Base-by-base conservation (phyloP, 2,888 invertebrate species). In the Crepidodera aurea region DNA sequence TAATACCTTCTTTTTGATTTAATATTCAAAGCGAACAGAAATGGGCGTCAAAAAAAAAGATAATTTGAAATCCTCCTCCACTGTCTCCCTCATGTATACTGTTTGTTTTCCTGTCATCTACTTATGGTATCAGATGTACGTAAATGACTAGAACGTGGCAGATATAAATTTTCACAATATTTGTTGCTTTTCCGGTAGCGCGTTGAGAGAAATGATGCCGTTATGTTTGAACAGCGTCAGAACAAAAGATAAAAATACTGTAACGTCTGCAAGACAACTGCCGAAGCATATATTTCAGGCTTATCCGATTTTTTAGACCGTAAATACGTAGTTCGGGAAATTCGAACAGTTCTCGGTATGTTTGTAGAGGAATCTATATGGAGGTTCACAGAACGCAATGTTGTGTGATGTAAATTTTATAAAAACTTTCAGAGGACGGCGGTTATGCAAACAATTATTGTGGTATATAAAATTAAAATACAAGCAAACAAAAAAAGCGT, bases 51-150 rank as follows among this genome's bases (percentile, higher is more conserved):
- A n/a, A n/a, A n/a, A 25, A 29, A 29, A 29, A 4, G 8, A 29
- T 6, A 29, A 6, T 6, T 29, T 29, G 7, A 8, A 29, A 29
- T 29, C 8, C 34, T 34, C 34, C 34, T 34, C 18, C 48, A 54
- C 48, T 60, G 60, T 54, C 16, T 16, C 18, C 13, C 19, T 34
- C 55, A 34, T 34, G 51, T 60, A 22, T 39, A 40, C 25, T 60
- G 27, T 46, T 55, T 60, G 54, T 54, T 60, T 60, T 55, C 54
- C 55, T 60, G 54, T 55, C 60, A 55, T 32, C 60, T 50, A 60
- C 60, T 60, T 55, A 55, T 34, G 54, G 60, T 55, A 55, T 60
- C 55, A 60, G 50, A 60, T 60, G 60, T 60, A 56, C 62, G 53
- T 57, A 53, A 62, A 62, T 56, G 44, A 51, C 51, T 37, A 50